Evolutionary conservation across 2,797 vertebrate genomes (phyloP).

Genomic region (Eulemur rubriventer): DNA sequence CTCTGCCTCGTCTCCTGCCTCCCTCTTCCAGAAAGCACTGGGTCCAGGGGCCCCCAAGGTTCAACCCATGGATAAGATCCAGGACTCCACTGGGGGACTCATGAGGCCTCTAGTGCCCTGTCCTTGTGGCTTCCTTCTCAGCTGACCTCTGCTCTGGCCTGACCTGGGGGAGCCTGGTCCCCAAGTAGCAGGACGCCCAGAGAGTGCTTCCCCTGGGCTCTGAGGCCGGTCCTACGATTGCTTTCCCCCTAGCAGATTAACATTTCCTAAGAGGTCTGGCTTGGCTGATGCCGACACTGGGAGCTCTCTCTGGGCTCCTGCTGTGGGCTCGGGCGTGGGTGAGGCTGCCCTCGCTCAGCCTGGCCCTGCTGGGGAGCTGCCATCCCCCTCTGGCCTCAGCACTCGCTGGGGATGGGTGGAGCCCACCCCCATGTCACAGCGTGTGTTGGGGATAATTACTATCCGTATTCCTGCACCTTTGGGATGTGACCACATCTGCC

Average conservation of each 20-base stretch:
- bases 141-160: not conserved
- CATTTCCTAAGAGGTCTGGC: not conserved
- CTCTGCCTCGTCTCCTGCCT: not conserved
- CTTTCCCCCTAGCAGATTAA: not conserved
- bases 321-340: not conserved
- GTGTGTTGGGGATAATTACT: not conserved
- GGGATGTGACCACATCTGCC: not conserved
- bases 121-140: not conserved
- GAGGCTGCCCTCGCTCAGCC: not conserved
- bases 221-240: not conserved
- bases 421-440: accelerated
- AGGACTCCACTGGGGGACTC: not conserved
- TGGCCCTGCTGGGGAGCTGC: not conserved
- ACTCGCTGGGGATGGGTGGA: accelerated
- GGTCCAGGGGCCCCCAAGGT: not conserved
- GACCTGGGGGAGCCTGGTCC: not conserved
- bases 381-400: not conserved
- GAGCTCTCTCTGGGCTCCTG: not conserved
- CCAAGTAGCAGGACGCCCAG: not conserved
- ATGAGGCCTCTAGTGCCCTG: not conserved
- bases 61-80: not conserved
- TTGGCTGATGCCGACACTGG: accelerated
- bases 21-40: not conserved
- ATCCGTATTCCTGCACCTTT: accelerated
- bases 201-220: not conserved